Conservation (phyloP, 2,797 vertebrate genomes). For the Sebastes steindachneri region DNA sequence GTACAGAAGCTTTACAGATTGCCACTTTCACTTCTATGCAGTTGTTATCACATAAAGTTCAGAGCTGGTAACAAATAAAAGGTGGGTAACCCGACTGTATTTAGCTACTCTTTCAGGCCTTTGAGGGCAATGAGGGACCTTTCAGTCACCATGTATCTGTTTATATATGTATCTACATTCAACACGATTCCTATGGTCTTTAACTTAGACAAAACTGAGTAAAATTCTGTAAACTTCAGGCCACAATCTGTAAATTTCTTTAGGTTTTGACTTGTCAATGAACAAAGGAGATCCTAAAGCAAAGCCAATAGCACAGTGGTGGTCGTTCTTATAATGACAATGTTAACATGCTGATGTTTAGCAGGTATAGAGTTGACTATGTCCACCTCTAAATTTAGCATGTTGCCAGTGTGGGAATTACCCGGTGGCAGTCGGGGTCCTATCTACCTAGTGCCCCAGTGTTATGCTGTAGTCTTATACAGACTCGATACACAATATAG, state of each 20-base stretch:
- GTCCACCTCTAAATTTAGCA: neutral
- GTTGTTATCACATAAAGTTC: neutral
- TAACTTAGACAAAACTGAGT: no score
- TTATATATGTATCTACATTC: neutral
- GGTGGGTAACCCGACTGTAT: no score
- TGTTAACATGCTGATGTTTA: neutral
- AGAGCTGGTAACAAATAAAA: neutral
- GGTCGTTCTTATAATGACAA: neutral
- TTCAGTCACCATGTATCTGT: neutral
- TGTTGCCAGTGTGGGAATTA: neutral
- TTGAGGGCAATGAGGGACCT: neutral
- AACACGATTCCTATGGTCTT: neutral
- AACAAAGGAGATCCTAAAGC: no score
- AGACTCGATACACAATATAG: no score
- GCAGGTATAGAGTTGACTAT: neutral
- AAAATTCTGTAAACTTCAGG: no score
- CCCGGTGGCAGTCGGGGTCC: no score
- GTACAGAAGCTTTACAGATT: neutral
- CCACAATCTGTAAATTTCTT: no score
- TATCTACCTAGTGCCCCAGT: no score
- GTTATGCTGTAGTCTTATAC: no score
- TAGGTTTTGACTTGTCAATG: no score
- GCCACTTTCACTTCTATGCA: neutral
- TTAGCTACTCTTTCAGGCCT: neutral
- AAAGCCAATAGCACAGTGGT: no score